A percentile compares a stretch with the other conserved stretches of the same genome.
Evolutionary conservation across 1,140 invertebrate species (phyloP).

Genomic region (Drosophila bocki): DNA sequence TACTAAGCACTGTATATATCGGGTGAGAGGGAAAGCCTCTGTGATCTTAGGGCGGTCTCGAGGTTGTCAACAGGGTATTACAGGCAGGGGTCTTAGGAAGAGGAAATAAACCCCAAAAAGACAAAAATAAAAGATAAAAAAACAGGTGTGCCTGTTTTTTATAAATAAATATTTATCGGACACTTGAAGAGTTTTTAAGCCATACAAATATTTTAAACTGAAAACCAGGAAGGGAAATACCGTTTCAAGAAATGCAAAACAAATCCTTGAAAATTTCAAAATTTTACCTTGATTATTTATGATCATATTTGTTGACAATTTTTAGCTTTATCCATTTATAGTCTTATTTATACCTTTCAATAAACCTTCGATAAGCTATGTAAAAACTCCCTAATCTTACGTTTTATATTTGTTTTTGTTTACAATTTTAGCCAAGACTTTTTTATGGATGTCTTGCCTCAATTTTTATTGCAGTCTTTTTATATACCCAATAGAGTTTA

Average conservation of each 20-base stretch:
- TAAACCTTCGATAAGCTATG: conserved; percentile 1
- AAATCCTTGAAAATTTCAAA: background rate
- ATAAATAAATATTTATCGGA: conserved; percentile 6
- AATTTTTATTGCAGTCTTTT: background rate
- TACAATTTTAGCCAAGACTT: background rate
- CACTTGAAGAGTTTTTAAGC: background rate
- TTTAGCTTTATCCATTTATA: conserved; percentile 7
- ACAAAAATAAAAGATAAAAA: conserved; percentile 44
- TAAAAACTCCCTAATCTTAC: background rate
- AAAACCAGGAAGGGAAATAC: background rate
- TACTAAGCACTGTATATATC: conserved; percentile 19
- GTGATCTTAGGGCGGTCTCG: conserved; percentile 37
- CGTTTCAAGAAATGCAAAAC: background rate
- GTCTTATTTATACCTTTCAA: background rate
- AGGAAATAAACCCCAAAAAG: conserved; percentile 35
- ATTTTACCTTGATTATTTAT: conserved; percentile 4
- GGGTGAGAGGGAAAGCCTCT: conserved; percentile 24
- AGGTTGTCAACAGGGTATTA: conserved; percentile 41
- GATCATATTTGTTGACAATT: background rate
- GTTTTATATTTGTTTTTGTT: conserved; percentile 1
- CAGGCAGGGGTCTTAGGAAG: conserved; percentile 25
- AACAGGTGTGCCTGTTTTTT: conserved; percentile 1
- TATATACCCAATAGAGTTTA: conserved; percentile 25
- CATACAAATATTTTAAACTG: background rate
- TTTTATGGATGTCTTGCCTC: conserved; percentile 13